A percentile compares a stretch with the other conserved stretches of the same genome.
Conservation (phyloP, 2,113 vertebrate species). For the Athene noctua region DNA sequence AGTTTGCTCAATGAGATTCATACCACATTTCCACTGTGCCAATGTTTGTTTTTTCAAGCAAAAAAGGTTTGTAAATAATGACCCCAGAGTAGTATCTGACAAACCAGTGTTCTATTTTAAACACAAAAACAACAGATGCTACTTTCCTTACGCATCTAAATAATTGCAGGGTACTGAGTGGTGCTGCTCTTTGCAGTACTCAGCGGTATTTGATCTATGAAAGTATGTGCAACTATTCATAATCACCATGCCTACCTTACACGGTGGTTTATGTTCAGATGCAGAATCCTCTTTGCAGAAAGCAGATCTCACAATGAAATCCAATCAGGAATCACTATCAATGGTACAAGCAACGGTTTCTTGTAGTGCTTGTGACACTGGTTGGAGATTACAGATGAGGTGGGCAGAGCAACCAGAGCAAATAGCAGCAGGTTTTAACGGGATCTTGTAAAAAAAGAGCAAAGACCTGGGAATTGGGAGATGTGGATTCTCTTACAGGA, state of each 20-base stretch:
- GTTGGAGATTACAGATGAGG: neutral
- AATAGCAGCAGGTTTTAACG: neutral
- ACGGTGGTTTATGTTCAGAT: neutral
- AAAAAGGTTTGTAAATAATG: neutral
- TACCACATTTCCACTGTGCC: neutral
- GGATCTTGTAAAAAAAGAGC: neutral
- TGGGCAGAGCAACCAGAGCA: neutral
- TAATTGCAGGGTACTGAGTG: neutral
- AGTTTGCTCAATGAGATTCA: neutral
- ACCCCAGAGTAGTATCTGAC: neutral
- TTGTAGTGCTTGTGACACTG: neutral
- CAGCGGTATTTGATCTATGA: neutral
- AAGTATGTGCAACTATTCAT: neutral
- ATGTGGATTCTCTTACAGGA: neutral
- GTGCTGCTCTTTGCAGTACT: neutral
- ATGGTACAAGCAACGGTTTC: neutral
- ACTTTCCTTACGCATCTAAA: neutral
- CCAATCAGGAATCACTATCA: neutral
- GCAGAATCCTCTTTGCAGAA: neutral
- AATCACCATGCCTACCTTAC: neutral
- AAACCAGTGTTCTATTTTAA: neutral
- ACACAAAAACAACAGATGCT: neutral
- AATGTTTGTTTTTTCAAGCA: neutral
- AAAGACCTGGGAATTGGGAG: neutral
- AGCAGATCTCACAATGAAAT: neutral